A percentile compares a stretch with the other conserved stretches of the same genome.
Evolutionary conservation across 2,888 invertebrate species (phyloP).

Genomic region (Gastracanthus pulcherrimus): DNA sequence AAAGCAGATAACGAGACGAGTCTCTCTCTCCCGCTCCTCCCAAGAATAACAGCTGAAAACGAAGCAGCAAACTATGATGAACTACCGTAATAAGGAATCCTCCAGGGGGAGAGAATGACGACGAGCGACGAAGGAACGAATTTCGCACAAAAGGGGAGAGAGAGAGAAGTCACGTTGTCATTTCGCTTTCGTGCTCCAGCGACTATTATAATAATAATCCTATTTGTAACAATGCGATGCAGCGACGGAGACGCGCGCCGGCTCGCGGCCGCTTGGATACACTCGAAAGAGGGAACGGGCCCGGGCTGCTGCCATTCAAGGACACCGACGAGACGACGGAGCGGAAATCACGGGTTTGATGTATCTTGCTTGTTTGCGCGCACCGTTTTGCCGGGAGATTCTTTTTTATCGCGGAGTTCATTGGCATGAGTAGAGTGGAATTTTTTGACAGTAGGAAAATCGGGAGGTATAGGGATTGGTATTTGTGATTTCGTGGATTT

Average conservation of each 20-base stretch:
- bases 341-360: neutral
- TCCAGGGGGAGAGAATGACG: constrained; percentile 30
- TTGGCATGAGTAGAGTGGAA: too few species aligned
- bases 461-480: too few species aligned
- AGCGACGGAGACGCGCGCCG: constrained; percentile 6
- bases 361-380: neutral
- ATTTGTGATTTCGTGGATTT: too few species aligned
- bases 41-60: constrained; percentile 36
- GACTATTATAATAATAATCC: constrained; percentile 62
- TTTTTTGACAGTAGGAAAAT: too few species aligned
- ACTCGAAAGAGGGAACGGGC: constrained; percentile 5
- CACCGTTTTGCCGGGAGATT: neutral
- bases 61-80: constrained; percentile 30
- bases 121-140: neutral
- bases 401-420: too few species aligned
- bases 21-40: neutral
- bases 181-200: constrained; percentile 19
- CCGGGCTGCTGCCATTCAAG: neutral
- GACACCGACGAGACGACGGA: neutral
- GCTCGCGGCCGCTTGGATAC: neutral
- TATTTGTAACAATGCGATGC: constrained; percentile 61
- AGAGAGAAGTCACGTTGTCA: constrained; percentile 11
- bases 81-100: constrained; percentile 38
- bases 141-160: constrained; percentile 3
- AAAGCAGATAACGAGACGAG: constrained; percentile 50